These are phyloP conservation scores for Uropsilus gracilis DNA, from an alignment of 2,113 vertebrate genomes.

Conservation along the genomic window DNA sequence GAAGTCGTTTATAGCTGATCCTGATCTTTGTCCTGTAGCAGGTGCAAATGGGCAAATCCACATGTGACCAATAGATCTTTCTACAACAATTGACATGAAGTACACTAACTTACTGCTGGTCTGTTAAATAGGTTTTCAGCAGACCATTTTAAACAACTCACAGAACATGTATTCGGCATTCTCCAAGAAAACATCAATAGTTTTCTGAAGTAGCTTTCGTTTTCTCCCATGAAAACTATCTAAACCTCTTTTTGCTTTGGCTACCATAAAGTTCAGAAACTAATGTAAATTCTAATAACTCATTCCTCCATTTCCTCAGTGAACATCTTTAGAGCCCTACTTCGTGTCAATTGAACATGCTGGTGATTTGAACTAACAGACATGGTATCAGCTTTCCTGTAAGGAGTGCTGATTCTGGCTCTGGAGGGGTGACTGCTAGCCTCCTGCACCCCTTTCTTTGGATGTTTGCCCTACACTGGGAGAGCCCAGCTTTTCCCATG, in stretches of 20 bases:
- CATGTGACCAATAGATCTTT: background rate
- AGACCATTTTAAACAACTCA: background rate
- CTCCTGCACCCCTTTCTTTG: slow-evolving; percentile 18
- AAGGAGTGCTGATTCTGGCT: background rate
- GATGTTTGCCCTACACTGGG: slow-evolving; percentile 65
- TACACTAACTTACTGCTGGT: background rate
- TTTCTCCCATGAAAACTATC: background rate
- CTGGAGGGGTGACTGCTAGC: background rate
- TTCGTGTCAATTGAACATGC: background rate
- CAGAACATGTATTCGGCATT: background rate
- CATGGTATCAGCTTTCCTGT: background rate
- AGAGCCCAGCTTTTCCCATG: slow-evolving; percentile 70
- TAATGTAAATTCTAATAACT: background rate
- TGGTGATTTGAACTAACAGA: background rate
- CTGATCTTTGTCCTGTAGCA: background rate
- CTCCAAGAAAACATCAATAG: background rate
- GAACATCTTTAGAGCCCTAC: background rate
- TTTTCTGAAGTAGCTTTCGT: background rate
- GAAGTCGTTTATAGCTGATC: background rate
- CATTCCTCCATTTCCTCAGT: background rate
- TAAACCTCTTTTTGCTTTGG: background rate
- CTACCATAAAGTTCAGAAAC: background rate
- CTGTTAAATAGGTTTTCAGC: background rate
- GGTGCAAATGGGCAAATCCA: background rate
- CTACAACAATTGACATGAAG: background rate